These are phyloP conservation scores for Thinocorus orbignyianus DNA, from an alignment of 2,113 vertebrate species.

Conservation along the genomic window DNA sequence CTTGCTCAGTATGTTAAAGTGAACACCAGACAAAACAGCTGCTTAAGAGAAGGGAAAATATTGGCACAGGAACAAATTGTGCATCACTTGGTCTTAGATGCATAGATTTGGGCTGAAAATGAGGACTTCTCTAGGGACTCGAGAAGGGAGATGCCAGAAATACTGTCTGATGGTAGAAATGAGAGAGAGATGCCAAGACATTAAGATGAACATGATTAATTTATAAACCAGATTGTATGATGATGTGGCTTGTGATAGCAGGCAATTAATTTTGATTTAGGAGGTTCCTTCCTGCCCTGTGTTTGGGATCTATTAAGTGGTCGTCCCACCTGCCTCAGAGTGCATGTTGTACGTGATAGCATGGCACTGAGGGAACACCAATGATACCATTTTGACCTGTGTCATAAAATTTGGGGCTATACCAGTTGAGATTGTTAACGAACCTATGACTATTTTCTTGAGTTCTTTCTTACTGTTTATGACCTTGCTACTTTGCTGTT, in stretches of 20 bases:
- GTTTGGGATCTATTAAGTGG: background rate
- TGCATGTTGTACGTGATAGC: background rate
- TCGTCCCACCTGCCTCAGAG: background rate
- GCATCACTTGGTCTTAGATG: background rate
- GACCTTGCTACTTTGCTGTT: background rate
- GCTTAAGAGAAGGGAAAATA: background rate
- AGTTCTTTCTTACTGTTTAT: background rate
- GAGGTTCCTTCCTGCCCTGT: background rate
- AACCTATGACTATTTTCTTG: background rate
- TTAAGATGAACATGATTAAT: slow-evolving; percentile 35
- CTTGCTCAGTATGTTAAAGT: background rate
- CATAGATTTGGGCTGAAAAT: background rate
- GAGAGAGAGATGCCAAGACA: background rate
- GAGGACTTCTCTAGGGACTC: background rate
- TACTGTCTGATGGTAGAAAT: background rate
- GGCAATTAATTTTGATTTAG: slow-evolving; percentile 49
- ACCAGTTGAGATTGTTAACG: background rate
- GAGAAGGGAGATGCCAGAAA: background rate
- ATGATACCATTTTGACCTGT: fast-evolving
- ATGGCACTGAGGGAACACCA: background rate
- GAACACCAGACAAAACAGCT: background rate
- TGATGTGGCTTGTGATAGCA: slow-evolving; percentile 40
- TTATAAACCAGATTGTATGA: slow-evolving; percentile 17
- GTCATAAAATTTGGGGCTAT: background rate
- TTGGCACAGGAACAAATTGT: background rate